A percentile compares a stretch with the other conserved stretches of the same genome.
Conservation (phyloP, 2,797 vertebrate genomes). For the Takifugu rubripes region DNA sequence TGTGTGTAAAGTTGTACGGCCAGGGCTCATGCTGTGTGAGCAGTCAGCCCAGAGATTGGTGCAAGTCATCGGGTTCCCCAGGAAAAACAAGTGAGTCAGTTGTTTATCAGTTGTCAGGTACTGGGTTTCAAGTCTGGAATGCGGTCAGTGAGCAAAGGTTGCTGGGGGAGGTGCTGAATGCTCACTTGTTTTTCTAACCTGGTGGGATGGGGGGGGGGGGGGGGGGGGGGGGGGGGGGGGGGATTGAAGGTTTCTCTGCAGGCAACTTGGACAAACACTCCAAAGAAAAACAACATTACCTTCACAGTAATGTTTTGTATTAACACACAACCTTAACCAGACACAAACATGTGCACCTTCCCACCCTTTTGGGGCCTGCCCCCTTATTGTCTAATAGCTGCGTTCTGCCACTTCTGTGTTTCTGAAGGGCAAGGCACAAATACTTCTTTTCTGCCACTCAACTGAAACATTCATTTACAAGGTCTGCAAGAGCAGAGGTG, state of each 20-base stretch:
- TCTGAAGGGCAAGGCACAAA: conserved; percentile 11
- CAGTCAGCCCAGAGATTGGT: conserved; percentile 44
- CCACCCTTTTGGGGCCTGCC: conserved; percentile 21
- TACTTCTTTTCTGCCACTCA: conserved; percentile 22
- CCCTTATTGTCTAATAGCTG: conserved; percentile 6
- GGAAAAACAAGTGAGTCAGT: conserved; percentile 81
- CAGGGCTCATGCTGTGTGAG: conserved; percentile 42
- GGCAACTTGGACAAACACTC: conserved; percentile 52
- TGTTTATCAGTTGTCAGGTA: conserved; percentile 84
- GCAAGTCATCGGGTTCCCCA: conserved; percentile 68
- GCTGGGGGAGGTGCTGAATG: conserved; percentile 70
- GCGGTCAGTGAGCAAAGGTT: conserved; percentile 77
- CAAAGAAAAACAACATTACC: conserved; percentile 19
- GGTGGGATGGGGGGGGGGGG: conserved; percentile 50
- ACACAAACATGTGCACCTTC: conserved; percentile 10
- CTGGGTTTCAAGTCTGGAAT: conserved; percentile 79
- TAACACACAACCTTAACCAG: conserved; percentile 17
- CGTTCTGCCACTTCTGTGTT: conserved; percentile 25
- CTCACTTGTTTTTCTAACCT: conserved; percentile 77
- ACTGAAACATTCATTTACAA: conserved; percentile 18
- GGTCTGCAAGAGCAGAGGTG: background rate
- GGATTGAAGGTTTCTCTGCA: conserved; percentile 24
- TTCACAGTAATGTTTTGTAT: conserved; percentile 16
- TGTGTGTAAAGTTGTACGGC: conserved; percentile 33
- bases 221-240: conserved; percentile 35